Percentiles rank a stretch among this genome's conserved stretches.
These are phyloP conservation scores for Mobula hypostoma DNA, from an alignment of 2,113 vertebrate genomes.

Conservation along the genomic window DNA sequence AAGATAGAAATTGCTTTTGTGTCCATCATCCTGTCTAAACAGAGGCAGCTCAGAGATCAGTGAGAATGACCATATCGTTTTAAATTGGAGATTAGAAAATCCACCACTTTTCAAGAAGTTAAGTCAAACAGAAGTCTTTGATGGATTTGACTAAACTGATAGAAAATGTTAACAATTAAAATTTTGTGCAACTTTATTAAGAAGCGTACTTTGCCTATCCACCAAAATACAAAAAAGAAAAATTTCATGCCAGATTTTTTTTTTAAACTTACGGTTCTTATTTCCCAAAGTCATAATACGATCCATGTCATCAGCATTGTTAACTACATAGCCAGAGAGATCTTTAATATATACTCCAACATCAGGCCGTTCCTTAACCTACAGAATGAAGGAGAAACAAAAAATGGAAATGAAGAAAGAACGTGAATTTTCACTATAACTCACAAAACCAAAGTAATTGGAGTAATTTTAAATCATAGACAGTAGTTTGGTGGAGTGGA, in stretches of 20 bases:
- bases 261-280: slow-evolving; percentile 83
- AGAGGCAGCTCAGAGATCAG: background rate
- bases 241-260: background rate
- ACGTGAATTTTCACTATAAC: background rate
- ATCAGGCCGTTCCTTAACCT: slow-evolving; percentile 98
- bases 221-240: background rate
- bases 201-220: background rate
- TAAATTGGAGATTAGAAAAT: background rate
- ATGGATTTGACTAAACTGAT: background rate
- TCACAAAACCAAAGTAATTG: background rate
- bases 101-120: background rate
- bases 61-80: background rate
- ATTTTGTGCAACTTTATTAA: too few species aligned
- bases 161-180: too few species aligned
- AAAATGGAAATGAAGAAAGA: background rate
- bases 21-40: background rate
- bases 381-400: slow-evolving; percentile 29
- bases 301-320: slow-evolving; percentile 98
- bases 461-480: background rate
- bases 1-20: background rate
- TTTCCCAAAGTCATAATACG: slow-evolving; percentile 95
- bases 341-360: slow-evolving; percentile 98
- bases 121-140: background rate
- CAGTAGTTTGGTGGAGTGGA: background rate
- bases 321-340: slow-evolving; percentile 91